phyloP scores from a whole-genome alignment of 1,140 invertebrate species.

The Bathynomus jamesi region DNA sequence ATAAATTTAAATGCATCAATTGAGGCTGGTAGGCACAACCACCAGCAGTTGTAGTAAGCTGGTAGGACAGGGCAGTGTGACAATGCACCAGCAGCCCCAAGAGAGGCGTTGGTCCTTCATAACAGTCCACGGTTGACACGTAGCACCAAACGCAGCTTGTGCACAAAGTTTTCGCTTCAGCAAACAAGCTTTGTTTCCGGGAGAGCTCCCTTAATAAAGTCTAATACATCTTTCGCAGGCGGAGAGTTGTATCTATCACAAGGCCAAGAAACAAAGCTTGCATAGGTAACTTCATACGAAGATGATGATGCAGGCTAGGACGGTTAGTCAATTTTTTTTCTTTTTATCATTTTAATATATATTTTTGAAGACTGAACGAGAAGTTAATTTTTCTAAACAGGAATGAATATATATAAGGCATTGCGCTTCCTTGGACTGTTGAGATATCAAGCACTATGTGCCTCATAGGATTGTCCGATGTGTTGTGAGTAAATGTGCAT shows the following conservation, averaged over 20 bases:
- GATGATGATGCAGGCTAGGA: constrained; percentile 23
- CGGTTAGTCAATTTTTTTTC: constrained; percentile 12
- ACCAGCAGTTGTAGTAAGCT: neutral
- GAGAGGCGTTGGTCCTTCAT: constrained; percentile 27
- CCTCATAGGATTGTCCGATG: neutral
- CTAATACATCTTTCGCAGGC: neutral
- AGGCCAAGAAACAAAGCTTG: constrained; percentile 12
- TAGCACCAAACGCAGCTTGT: constrained; percentile 34
- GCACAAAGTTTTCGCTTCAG: constrained; percentile 12
- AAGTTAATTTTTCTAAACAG: constrained; percentile 10
- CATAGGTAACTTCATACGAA: constrained; percentile 9
- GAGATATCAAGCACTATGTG: neutral
- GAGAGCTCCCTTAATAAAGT: neutral
- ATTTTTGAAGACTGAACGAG: neutral
- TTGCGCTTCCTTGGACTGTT: constrained; percentile 15
- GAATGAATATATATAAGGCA: constrained; percentile 30
- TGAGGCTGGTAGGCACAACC: neutral
- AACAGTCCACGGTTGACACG: constrained; percentile 13
- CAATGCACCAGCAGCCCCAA: constrained; percentile 15
- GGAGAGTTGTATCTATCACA: constrained; percentile 21
- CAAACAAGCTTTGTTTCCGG: constrained; percentile 13
- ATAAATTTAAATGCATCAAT: neutral
- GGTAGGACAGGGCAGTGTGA: constrained; percentile 8
- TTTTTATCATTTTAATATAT: constrained; percentile 3
- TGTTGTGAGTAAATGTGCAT: neutral